A percentile compares a stretch with the other conserved stretches of the same genome.
Evolutionary conservation across 2,113 vertebrate genomes (phyloP).

Genomic region (Trogon melanurus): DNA sequence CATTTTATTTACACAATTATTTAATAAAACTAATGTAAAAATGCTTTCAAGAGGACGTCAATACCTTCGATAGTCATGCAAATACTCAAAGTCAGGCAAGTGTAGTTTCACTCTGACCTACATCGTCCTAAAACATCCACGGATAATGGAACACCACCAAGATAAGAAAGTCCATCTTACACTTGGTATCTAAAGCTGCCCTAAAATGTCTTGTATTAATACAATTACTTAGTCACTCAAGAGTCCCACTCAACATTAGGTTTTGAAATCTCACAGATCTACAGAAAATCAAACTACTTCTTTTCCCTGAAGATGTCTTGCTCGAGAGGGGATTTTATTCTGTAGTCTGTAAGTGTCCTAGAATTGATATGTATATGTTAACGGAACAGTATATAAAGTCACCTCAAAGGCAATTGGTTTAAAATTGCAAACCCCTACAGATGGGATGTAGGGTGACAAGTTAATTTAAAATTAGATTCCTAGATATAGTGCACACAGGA

Average conservation of each 20-base stretch:
- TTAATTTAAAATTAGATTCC: constrained; percentile 69
- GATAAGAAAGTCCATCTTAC: background rate
- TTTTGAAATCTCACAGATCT: background rate
- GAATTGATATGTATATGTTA: constrained; percentile 54
- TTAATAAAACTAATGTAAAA: background rate
- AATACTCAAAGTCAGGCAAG: background rate
- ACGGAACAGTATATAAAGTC: constrained; percentile 66
- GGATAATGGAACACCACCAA: background rate
- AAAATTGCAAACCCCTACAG: constrained; percentile 57
- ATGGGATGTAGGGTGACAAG: constrained; percentile 59
- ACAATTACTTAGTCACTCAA: background rate
- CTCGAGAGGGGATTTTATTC: constrained; percentile 22
- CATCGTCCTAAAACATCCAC: background rate
- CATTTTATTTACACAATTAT: background rate
- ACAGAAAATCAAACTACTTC: background rate
- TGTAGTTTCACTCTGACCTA: background rate
- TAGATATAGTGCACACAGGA: constrained; percentile 49
- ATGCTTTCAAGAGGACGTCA: background rate
- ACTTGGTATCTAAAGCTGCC: background rate
- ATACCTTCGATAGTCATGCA: background rate
- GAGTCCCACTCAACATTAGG: background rate
- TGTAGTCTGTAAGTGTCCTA: constrained; percentile 29
- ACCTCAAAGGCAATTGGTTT: constrained; percentile 67
- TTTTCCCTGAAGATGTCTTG: background rate
- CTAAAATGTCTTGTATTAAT: background rate